phyloP scores from a whole-genome alignment of 2,797 vertebrate species.

The Anniella stebbinsi region DNA sequence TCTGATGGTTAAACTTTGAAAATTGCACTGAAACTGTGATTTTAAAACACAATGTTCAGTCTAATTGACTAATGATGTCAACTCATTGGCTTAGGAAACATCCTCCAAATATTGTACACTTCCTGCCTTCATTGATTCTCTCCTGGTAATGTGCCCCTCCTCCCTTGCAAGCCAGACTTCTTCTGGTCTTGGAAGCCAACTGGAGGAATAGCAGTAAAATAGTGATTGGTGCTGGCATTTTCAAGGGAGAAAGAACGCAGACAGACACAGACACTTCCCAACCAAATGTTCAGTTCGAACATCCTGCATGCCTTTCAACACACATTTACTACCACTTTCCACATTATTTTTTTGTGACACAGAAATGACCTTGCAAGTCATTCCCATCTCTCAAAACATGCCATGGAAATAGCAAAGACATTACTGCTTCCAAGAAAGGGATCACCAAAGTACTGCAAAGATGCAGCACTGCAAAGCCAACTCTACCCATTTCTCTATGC shows the following conservation, averaged over 20 bases:
- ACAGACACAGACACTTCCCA: too few species aligned
- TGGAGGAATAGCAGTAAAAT: background rate
- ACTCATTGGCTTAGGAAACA: background rate
- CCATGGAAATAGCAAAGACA: background rate
- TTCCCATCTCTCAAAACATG: background rate
- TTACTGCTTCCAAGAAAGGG: background rate
- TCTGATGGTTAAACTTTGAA: background rate
- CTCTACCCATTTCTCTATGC: background rate
- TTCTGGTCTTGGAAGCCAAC: background rate
- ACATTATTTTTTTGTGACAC: background rate
- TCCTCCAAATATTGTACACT: background rate
- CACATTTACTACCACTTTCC: background rate
- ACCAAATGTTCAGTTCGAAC: background rate
- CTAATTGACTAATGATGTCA: background rate
- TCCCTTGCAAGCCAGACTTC: background rate
- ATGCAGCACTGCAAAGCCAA: background rate
- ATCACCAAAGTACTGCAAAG: background rate
- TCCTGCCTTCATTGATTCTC: background rate
- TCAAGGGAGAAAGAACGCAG: background rate
- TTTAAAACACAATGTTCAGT: background rate
- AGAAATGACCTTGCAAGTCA: background rate
- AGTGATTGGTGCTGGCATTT: background rate
- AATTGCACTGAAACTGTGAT: background rate
- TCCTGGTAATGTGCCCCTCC: background rate
- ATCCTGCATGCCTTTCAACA: background rate